Evolutionary conservation across 2,888 invertebrate genomes (phyloP).

Genomic region (Scotopteryx bipunctaria): DNA sequence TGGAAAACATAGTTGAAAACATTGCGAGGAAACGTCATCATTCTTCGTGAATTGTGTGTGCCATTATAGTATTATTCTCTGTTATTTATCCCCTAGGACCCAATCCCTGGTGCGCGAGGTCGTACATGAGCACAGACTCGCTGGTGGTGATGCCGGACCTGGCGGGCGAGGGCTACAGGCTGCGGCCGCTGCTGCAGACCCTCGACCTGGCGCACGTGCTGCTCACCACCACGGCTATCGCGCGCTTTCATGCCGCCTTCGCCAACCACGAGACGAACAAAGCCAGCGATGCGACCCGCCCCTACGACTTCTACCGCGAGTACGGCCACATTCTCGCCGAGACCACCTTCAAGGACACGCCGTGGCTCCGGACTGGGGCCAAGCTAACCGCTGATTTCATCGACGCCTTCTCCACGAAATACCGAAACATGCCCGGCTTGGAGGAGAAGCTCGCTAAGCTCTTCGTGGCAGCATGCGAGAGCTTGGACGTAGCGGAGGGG

Average conservation of each 20-base stretch:
- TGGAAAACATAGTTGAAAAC: no score
- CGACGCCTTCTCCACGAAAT: constrained; percentile 53
- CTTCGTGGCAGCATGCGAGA: constrained; percentile 54
- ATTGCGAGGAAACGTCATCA: no score
- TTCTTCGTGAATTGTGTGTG: no score
- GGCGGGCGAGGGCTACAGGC: constrained; percentile 53
- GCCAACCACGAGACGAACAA: constrained; percentile 57
- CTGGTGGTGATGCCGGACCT: constrained; percentile 69
- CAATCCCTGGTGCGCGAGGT: constrained; percentile 56
- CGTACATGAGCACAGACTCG: constrained; percentile 55
- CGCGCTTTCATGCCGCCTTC: constrained; percentile 67
- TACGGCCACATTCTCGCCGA: constrained; percentile 51
- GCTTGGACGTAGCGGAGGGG: constrained; percentile 46
- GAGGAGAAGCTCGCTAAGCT: constrained; percentile 45
- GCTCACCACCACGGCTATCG: constrained; percentile 49
- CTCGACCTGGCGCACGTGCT: constrained; percentile 56
- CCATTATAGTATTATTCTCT: no score
- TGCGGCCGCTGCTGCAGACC: constrained; percentile 41
- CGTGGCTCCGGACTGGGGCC: constrained; percentile 58
- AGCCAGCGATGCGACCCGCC: constrained; percentile 25
- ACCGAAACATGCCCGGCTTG: constrained; percentile 41
- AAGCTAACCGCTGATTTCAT: constrained; percentile 58
- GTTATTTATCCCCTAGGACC: constrained; percentile 49
- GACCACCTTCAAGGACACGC: constrained; percentile 52
- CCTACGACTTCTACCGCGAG: constrained; percentile 50